phyloP scores from a whole-genome alignment of 2,888 invertebrate species.

The Xylophagus ater region DNA sequence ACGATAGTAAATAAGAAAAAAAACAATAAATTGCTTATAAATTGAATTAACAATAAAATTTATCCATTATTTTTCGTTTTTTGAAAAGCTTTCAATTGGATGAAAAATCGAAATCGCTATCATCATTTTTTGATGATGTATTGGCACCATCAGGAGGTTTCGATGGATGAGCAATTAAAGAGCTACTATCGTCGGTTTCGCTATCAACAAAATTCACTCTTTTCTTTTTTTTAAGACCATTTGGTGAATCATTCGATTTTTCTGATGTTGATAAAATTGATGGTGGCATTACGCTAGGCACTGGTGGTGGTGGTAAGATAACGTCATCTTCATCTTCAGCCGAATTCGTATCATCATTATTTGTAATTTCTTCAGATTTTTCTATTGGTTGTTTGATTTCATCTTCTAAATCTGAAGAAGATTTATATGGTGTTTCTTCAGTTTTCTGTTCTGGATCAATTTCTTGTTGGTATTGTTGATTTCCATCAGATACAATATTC shows the following conservation, averaged over 20 bases:
- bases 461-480: conserved; percentile 25
- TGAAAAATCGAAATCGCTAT: conserved; percentile 39
- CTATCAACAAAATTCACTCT: conserved; percentile 36
- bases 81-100: no score
- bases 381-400: background rate
- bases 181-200: conserved; percentile 38
- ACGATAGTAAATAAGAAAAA: no score
- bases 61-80: no score
- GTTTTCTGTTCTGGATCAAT: background rate
- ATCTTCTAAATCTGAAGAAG: no score
- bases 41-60: no score
- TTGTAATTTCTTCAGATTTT: background rate
- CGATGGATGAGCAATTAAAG: no score
- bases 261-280: conserved; percentile 26
- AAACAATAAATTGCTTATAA: no score
- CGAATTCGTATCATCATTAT: background rate
- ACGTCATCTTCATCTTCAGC: background rate
- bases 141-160: conserved; percentile 15
- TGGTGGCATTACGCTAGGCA: conserved; percentile 14
- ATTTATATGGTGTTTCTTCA: background rate
- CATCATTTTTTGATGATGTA: conserved; percentile 22
- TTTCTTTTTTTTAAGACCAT: conserved; percentile 32
- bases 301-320: background rate
- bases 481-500: background rate
- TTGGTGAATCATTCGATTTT: conserved; percentile 20